phyloP scores from a whole-genome alignment of 2,113 vertebrate genomes.

The Eclectus roratus region DNA sequence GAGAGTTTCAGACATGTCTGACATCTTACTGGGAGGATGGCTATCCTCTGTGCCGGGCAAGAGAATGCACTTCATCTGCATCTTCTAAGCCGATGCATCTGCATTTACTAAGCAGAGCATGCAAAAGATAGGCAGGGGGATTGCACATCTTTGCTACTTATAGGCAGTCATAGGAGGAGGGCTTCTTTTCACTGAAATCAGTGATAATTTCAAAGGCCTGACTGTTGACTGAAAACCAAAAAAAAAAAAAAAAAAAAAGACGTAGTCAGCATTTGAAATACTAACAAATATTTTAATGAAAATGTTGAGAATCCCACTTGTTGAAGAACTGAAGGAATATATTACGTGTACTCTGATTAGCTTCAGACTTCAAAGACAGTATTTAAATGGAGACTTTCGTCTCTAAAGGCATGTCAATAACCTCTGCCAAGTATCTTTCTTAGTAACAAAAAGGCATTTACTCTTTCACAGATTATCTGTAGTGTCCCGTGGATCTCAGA shows the following conservation, averaged over 20 bases:
- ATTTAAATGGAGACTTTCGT: background rate
- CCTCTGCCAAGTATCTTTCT: background rate
- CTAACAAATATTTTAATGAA: background rate
- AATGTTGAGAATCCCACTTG: background rate
- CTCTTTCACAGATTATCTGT: background rate
- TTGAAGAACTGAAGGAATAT: background rate
- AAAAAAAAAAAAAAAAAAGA: background rate
- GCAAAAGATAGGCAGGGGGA: background rate
- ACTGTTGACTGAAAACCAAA: background rate
- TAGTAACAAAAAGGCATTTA: background rate
- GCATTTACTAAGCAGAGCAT: background rate
- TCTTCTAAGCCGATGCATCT: background rate
- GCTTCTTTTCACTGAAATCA: background rate
- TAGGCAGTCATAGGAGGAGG: background rate
- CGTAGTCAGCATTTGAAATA: background rate
- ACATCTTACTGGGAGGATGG: background rate
- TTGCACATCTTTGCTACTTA: background rate
- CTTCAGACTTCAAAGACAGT: background rate
- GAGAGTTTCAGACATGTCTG: background rate
- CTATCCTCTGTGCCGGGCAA: rapidly evolving
- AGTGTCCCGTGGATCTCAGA: background rate
- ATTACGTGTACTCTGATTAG: background rate
- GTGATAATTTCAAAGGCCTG: background rate
- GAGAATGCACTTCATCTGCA: rapidly evolving
- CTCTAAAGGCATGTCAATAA: background rate